phyloP scores from a whole-genome alignment of 2,113 vertebrate species.

The Caracal caracal region DNA sequence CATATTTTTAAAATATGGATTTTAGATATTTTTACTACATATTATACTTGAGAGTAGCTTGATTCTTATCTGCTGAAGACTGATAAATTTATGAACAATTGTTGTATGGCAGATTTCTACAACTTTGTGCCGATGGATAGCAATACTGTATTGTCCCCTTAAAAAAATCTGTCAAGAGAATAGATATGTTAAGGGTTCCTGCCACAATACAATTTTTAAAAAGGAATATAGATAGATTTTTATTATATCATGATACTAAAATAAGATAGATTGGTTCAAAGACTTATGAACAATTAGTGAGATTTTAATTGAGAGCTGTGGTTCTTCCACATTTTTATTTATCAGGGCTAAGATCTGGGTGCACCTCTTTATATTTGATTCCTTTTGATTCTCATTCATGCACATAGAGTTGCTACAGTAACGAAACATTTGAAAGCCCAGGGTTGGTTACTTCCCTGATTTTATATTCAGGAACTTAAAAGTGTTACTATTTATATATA shows the following conservation, averaged over 20 bases:
- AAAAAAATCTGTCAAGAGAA: not conserved
- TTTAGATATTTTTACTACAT: constrained; percentile 63
- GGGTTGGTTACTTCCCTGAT: constrained; percentile 69
- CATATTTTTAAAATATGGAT: constrained; percentile 16
- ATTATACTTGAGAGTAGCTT: not conserved
- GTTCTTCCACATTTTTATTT: constrained; percentile 58
- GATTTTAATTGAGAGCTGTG: constrained; percentile 51
- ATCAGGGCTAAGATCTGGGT: not conserved
- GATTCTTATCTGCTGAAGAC: constrained; percentile 46
- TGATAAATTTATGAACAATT: not conserved
- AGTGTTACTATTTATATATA: constrained; percentile 68
- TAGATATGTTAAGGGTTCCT: not conserved
- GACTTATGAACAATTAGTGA: not conserved
- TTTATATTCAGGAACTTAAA: constrained; percentile 69
- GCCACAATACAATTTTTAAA: not conserved
- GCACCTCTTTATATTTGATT: constrained; percentile 71
- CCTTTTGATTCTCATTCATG: constrained; percentile 75
- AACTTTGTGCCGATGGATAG: not conserved
- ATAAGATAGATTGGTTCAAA: not conserved
- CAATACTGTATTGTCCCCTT: not conserved
- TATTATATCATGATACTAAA: not conserved
- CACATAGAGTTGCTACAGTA: constrained; percentile 72
- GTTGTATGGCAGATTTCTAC: not conserved
- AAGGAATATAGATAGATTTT: not conserved
- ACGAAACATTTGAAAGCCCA: constrained; percentile 67